These are phyloP conservation scores for Perccottus glenii DNA, from an alignment of 2,113 vertebrate genomes.

Conservation along the genomic window DNA sequence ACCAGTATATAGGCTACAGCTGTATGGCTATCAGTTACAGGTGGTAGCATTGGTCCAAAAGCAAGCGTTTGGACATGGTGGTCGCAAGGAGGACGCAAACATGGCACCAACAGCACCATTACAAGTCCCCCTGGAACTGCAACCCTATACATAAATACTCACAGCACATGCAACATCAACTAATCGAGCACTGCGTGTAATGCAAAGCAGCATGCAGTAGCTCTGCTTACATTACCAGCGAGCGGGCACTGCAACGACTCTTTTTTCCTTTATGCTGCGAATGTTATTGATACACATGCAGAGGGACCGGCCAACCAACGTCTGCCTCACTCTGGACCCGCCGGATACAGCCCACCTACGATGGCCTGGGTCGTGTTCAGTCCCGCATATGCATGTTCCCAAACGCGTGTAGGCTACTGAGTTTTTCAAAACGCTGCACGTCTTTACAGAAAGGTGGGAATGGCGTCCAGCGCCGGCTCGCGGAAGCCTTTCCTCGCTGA, in stretches of 20 bases:
- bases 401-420: slow-evolving; percentile 41
- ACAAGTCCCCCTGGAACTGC: slow-evolving; percentile 4
- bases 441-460: slow-evolving; percentile 62
- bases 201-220: slow-evolving; percentile 73
- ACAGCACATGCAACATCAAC: slow-evolving; percentile 58
- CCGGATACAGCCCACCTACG: slow-evolving; percentile 42
- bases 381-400: slow-evolving; percentile 56
- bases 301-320: slow-evolving; percentile 55
- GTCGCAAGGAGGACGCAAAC: slow-evolving; percentile 59
- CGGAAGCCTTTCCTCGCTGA: slow-evolving; percentile 30
- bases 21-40: slow-evolving; percentile 70
- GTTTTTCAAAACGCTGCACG: slow-evolving; percentile 42
- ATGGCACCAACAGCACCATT: slow-evolving; percentile 33
- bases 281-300: slow-evolving; percentile 78
- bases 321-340: slow-evolving; percentile 38
- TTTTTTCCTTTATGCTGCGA: slow-evolving; percentile 70
- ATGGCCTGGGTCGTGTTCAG: slow-evolving; percentile 48
- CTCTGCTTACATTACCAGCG: slow-evolving; percentile 74
- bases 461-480: slow-evolving; percentile 71
- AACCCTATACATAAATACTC: background rate
- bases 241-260: slow-evolving; percentile 68
- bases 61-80: slow-evolving; percentile 53
- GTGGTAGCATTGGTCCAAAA: slow-evolving; percentile 67
- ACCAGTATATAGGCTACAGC: slow-evolving; percentile 32
- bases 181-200: slow-evolving; percentile 61